Conservation (phyloP, 2,888 invertebrate genomes). For the Diarsia brunnea region DNA sequence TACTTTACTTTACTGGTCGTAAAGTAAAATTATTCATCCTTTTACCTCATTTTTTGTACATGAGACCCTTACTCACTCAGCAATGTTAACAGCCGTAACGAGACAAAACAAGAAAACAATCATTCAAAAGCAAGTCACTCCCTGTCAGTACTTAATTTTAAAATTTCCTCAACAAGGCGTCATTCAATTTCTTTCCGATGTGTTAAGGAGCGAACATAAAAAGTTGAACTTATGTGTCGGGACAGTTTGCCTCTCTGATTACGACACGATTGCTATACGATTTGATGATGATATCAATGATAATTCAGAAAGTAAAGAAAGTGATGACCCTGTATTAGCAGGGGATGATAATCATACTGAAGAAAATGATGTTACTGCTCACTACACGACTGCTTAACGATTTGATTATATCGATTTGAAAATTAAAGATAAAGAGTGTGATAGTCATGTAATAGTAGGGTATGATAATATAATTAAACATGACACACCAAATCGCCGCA, state of each 20-base stretch:
- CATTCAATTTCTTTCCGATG: conserved; percentile 62
- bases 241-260: conserved; percentile 34
- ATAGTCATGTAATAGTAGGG: background rate
- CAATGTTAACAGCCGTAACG: conserved; percentile 42
- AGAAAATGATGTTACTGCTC: background rate
- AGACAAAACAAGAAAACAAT: conserved; percentile 35
- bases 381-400: background rate
- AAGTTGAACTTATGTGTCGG: conserved; percentile 47
- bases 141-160: conserved; percentile 50
- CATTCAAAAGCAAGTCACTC: conserved; percentile 52
- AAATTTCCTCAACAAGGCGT: conserved; percentile 55
- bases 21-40: background rate
- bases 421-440: background rate
- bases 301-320: background rate
- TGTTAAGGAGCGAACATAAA: conserved; percentile 62
- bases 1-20: too few relatives aligned
- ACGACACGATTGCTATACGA: conserved; percentile 63
- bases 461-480: background rate
- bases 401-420: background rate
- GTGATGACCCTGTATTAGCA: background rate
- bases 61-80: conserved; percentile 24
- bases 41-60: background rate
- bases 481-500: background rate
- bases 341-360: background rate
- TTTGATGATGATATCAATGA: background rate